Evolutionary conservation across 2,888 invertebrate species (phyloP), one percentile per base, ranked within the genome.

Genomic region (Xestobium rufovillosum): DNA sequence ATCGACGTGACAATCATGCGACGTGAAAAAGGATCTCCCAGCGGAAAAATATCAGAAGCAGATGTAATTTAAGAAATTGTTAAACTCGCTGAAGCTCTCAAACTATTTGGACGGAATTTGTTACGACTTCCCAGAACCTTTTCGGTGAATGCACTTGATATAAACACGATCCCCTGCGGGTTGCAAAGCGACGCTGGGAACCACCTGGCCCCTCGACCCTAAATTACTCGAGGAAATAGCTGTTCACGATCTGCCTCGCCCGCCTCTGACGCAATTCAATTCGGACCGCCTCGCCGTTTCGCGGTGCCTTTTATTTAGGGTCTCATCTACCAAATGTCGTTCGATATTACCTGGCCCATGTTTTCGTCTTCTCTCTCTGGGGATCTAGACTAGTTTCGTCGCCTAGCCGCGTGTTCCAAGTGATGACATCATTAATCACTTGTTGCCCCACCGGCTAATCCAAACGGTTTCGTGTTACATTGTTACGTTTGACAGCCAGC

Each of bases 181-280:
- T 45, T 38, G 44, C 47, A 48, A 48, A 48, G 47, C 50, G 53
- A 48, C 43, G 53, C 44, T 45, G 48, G 43, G 47, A 40, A 37
- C 47, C 52, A 53, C 53, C 51, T 53, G 52, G 49, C 55, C 51
- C 51, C 49, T 45, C 47, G 52, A 49, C 53, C 55, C 55, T 57
- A 56, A 57, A 58, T 58, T 57, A 58, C 57, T 53, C 46, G 51
- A 55, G 55, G 55, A 58, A 58, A 58, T 58, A 50, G 57, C 55
- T 55, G 57, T 57, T 58, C 57, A 54, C 55, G 53, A 55, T 55
- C 54, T 39, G 47, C 44, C 49, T 51, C 53, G 49, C 49, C 51
- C 53, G 49, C 52, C 53, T 50, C 47, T 44, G 48, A 47, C 50
- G 50, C 56, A 56, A 56, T 56, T 51, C 53, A 52, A 54, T 56